Evolutionary conservation across 2,888 invertebrate genomes (phyloP), one percentile per base, ranked within the genome.

Genomic region (Taphrorychus bicolor): DNA sequence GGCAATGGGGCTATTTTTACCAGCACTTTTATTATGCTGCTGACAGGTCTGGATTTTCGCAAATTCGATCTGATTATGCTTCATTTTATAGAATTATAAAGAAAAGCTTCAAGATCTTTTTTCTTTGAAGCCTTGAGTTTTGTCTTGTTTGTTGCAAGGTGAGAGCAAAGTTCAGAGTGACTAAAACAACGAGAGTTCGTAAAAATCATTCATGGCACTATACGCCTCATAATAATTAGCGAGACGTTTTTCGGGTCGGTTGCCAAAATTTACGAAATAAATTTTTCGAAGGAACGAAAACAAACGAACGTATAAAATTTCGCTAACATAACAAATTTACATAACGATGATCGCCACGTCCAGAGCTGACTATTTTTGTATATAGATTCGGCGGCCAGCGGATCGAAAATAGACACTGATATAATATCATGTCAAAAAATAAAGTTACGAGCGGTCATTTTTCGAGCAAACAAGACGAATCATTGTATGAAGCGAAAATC

Each of bases 1-100:
- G 72, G 76, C 75, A 70, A 63, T 67, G 71, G 66, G 69, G 76
- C 77, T 79, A 80, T 78, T 78, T 72, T 75, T 71, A 72, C 70
- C 56, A 63, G 52, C 64, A 59, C 60, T 59, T 70, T 73, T 70
- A n/a, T 73, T 72, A 71, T 72, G 73, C 48, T 71, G 71, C 73
- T 72, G 71, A 73, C 73, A 76, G 75, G 65, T 73, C 76, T 51
- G 21, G 23, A 57, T 71, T 71, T 69, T 65, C 45, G 63, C 59
- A 49, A 68, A 69, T 45, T 19, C 5, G 23, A 53, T 61, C 23
- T 23, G 1, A 11, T 32, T n/a, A n/a, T n/a, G n/a, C n/a, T n/a
- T n/a, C n/a, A n/a, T n/a, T n/a, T 32, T 32, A 11, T 32, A 32
- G 32, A 7, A 32, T 32, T 3, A 32, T 32, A 32, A 32, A 32